phyloP scores from a whole-genome alignment of 2,797 vertebrate genomes.

The Chelon labrosus region DNA sequence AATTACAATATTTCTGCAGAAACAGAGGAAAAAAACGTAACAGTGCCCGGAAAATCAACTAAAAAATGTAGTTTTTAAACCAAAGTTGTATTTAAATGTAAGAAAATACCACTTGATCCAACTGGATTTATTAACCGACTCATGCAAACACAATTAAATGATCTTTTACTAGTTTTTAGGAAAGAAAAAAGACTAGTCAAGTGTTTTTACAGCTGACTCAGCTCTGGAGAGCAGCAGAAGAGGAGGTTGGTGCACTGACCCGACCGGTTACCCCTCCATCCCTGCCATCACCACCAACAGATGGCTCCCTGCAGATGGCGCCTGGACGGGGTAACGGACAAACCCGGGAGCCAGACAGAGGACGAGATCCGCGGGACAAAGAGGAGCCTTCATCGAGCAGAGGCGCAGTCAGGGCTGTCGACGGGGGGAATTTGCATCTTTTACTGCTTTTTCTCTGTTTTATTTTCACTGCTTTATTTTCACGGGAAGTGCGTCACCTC shows the following conservation, averaged over 20 bases:
- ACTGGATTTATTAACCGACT: too few species aligned
- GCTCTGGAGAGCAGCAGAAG: not conserved
- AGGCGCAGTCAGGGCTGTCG: too few species aligned
- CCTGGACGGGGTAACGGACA: constrained; percentile 5
- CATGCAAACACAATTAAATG: not conserved
- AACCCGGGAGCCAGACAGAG: not conserved
- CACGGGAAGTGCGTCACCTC: constrained; percentile 32
- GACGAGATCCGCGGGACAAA: constrained; percentile 6
- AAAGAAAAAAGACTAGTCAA: too few species aligned
- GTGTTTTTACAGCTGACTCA: not conserved
- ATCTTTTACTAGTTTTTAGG: not conserved
- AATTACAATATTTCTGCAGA: not conserved
- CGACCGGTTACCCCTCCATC: constrained; percentile 15
- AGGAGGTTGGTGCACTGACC: constrained; percentile 20
- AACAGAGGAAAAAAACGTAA: not conserved
- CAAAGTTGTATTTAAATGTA: too few species aligned
- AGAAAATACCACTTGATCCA: too few species aligned
- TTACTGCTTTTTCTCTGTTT: too few species aligned
- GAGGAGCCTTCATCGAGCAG: too few species aligned
- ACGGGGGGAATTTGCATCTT: too few species aligned
- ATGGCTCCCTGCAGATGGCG: constrained; percentile 60
- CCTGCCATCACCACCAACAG: constrained; percentile 36
- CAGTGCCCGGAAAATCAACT: not conserved
- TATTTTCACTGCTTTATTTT: too few species aligned
- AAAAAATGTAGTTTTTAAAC: too few species aligned